Conservation (phyloP, 2,888 invertebrate species). For the Agrochola lychnidis region DNA sequence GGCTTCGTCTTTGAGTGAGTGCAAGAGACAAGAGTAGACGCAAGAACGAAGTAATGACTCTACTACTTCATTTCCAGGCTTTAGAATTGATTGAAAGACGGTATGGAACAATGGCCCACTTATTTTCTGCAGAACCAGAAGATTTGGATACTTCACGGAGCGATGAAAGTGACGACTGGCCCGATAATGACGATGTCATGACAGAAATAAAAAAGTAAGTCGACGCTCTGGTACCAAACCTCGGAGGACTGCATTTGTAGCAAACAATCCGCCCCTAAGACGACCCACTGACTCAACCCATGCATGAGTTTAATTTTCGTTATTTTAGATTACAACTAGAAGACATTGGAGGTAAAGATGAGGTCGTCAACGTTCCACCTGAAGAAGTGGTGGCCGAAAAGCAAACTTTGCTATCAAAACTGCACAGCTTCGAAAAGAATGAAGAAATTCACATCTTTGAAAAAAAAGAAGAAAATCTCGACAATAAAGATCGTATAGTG, state of each 20-base stretch:
- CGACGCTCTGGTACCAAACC: neutral
- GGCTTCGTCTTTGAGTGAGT: neutral
- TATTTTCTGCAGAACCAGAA: constrained; percentile 89
- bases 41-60: neutral
- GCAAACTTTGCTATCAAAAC: constrained; percentile 82
- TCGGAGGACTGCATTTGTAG: neutral
- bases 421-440: constrained; percentile 83
- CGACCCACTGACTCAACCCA: too few relatives aligned
- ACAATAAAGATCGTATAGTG: constrained; percentile 50
- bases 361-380: constrained; percentile 76
- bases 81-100: constrained; percentile 95
- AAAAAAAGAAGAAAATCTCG: constrained; percentile 75
- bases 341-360: constrained; percentile 78
- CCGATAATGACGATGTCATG: constrained; percentile 90
- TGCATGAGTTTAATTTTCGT: neutral
- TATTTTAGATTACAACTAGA: constrained; percentile 80
- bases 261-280: too few relatives aligned
- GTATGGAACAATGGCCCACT: constrained; percentile 92
- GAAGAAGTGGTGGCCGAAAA: constrained; percentile 86
- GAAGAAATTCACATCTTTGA: constrained; percentile 84
- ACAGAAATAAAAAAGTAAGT: constrained; percentile 91
- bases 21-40: neutral
- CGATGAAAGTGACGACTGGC: constrained; percentile 83
- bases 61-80: constrained; percentile 90
- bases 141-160: constrained; percentile 79